Percentiles rank a stretch among this genome's conserved stretches.
Conservation (phyloP, 2,113 vertebrate genomes). For the Silurus meridionalis region DNA sequence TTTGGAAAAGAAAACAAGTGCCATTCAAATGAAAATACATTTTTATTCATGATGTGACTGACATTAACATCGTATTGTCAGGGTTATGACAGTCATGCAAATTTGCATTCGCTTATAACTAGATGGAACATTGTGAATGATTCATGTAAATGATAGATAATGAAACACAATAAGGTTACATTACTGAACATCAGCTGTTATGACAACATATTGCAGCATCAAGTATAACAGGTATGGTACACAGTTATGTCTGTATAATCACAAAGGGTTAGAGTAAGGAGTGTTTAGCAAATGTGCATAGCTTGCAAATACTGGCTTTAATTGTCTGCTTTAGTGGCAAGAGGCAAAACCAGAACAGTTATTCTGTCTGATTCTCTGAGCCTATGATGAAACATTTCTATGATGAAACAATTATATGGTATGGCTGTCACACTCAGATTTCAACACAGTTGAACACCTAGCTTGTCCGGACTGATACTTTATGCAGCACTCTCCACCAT, state of each 20-base stretch:
- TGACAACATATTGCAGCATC: neutral
- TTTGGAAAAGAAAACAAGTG: neutral
- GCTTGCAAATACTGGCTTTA: no score
- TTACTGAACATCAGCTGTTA: neutral
- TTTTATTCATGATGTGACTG: neutral
- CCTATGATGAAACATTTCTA: neutral
- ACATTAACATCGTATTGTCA: neutral
- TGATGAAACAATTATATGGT: neutral
- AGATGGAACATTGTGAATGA: neutral
- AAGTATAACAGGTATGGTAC: neutral
- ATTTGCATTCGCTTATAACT: neutral
- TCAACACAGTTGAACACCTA: neutral
- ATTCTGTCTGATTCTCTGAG: neutral
- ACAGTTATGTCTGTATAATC: neutral
- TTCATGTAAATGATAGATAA: no score
- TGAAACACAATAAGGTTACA: no score
- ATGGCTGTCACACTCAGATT: neutral
- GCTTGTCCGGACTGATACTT: neutral
- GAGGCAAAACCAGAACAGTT: neutral
- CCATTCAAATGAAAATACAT: neutral
- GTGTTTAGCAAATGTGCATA: no score
- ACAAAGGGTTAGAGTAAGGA: neutral
- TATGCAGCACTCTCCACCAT: neutral
- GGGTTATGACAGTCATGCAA: neutral
- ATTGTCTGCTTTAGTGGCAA: neutral